Evolutionary conservation across 1,140 invertebrate species (phyloP), one percentile per base, ranked within the genome.

Genomic region (Copidosoma floridanum): DNA sequence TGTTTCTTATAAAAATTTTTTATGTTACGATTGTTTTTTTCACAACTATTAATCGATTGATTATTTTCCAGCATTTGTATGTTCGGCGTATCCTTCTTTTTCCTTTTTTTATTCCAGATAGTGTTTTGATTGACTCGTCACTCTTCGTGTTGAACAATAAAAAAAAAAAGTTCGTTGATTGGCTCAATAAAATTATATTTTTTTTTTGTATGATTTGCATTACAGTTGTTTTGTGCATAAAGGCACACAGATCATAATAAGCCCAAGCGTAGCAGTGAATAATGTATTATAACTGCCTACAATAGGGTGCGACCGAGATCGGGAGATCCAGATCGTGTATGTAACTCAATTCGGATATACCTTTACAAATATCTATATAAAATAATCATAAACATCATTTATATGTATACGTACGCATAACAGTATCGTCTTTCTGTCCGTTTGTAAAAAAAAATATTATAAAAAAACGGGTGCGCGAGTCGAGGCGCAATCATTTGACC

Each of bases 301-400:
- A 71, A 76, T 79, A 77, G 71, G 68, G 74, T 75, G 75, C 27
- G 66, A 69, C 71, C n/a, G 29, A 70, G 69, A 65, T 78, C 71
- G 74, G 70, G 74, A 78, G 77, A 79, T 77, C 77, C 77, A 78
- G 76, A 77, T 69, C 70, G 77, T 79, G 77, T 79, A 79, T 79
- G 77, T 79, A 79, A 77, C 68, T 64, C 73, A 78, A 76, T 78
- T 78, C 77, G 77, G 77, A 75, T 79, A 77, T 78, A 76, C 69
- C 73, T 78, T 72, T 71, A 69, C 74, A n/a, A n/a, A n/a, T n/a
- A n/a, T n/a, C n/a, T n/a, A n/a, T 47, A 57, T 57, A 57, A 21
- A 57, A 41, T 12, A 41, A 57, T 57, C n/a, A 37, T 23, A 47
- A 24, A 21, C 10, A 7, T 24, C 26, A 47, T 47, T 47, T 38